Base-by-base conservation (phyloP, 2,113 vertebrate genomes). In the Brienomyrus longianalis region DNA sequence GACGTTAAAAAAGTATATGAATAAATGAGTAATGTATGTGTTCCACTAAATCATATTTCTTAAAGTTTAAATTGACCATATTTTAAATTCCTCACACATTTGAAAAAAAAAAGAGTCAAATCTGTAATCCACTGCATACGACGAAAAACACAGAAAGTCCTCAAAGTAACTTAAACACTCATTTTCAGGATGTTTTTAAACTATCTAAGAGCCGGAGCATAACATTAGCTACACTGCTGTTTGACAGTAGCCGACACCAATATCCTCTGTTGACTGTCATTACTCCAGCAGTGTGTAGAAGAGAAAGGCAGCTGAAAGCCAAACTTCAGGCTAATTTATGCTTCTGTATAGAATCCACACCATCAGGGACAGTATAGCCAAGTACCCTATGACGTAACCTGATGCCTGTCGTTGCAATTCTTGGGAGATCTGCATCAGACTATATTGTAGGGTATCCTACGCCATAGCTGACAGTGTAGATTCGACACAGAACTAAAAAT, bases 111-210 rank as follows among this genome's bases (percentile, higher is more conserved):
- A 39, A 35, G 0, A 19, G 35, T 87, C 54, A 27, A 43, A 83
- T 39, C 31, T 15, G 39, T 89, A 91, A 92, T 90, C 89, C 90
- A 90, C 11, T 15, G 51, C 84, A 45, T 84, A 70, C 66, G n/a
- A 19, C 10, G 86, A 15, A 62, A 83, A 70, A 90, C 74, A 35
- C 83, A 43, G 54, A 43, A 83, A 52, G 48, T 83, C n/a, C 15
- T n/a, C 47, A 13, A 89, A n/a, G 21, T 66, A 77, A 88, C 52
- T 43, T 17, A 45, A 31, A 13, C 39, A n/a, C 2, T 45, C 21
- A 59, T 70, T 85, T 80, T 51, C 43, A 50, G 23, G 27, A 31
- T 8, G 10, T 31, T 74, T 35, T 17, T 17, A 74, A 74, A 35
- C n/a, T 13, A 31, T 10, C 23, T 70, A 70, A 59, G 54, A 59